Conservation (phyloP, 2,113 vertebrate genomes). For the Pygoscelis antarcticus region DNA sequence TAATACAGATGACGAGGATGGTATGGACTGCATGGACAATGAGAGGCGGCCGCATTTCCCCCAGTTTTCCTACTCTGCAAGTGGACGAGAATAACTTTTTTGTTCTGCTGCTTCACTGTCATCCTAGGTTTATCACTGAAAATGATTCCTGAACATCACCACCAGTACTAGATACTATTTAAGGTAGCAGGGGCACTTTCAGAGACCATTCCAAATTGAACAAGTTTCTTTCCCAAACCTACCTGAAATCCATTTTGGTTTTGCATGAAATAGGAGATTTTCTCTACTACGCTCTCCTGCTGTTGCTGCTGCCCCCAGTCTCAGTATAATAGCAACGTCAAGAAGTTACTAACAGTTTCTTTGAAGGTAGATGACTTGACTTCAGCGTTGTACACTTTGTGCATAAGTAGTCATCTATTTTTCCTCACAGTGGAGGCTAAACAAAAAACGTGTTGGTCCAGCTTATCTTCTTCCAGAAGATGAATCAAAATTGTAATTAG, state of each 20-base stretch:
- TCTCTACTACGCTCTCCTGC: conserved; percentile 70
- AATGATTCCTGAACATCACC: conserved; percentile 78
- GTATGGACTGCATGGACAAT: conserved; percentile 95
- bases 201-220: conserved; percentile 68
- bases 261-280: conserved; percentile 80
- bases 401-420: conserved; percentile 62
- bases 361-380: conserved; percentile 67
- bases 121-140: conserved; percentile 78
- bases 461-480: conserved; percentile 72
- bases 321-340: conserved; percentile 69
- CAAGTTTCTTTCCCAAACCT: conserved; percentile 49
- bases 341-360: conserved; percentile 70
- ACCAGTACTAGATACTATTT: conserved; percentile 72
- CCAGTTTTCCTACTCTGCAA: conserved; percentile 98
- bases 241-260: conserved; percentile 62
- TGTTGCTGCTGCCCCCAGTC: conserved; percentile 75
- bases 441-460: conserved; percentile 52
- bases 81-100: conserved; percentile 89
- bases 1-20: conserved; percentile 91
- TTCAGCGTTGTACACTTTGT: conserved; percentile 55
- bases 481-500: conserved; percentile 68
- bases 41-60: conserved; percentile 97
- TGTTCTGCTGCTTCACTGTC: conserved; percentile 75
- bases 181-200: conserved; percentile 72
- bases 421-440: conserved; percentile 68